These are phyloP conservation scores for Phenacoccus solenopsis DNA, from an alignment of 1,140 invertebrate genomes.

Conservation along the genomic window DNA sequence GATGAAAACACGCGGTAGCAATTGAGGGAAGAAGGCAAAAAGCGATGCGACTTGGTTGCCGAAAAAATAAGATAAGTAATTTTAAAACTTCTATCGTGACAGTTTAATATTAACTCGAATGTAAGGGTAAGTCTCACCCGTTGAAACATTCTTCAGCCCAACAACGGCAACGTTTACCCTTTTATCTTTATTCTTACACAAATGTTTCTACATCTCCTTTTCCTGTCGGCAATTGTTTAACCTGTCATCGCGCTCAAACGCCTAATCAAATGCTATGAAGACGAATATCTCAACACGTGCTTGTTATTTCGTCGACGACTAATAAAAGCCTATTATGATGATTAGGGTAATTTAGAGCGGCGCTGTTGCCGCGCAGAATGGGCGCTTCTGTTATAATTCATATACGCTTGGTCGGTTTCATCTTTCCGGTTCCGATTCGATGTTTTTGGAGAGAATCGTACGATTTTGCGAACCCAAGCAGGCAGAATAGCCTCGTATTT, in stretches of 20 bases:
- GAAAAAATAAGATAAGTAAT: not conserved
- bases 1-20: no score
- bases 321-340: not conserved
- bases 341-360: not conserved
- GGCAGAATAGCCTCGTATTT: no score
- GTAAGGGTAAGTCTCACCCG: not conserved
- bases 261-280: not conserved
- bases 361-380: not conserved
- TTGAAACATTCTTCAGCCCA: not conserved
- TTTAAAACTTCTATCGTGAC: not conserved
- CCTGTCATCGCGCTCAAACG: not conserved
- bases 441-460: no score
- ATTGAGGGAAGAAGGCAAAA: no score
- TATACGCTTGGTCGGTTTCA: not conserved
- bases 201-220: not conserved
- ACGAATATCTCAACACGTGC: not conserved
- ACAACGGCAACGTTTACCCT: not conserved
- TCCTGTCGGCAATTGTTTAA: not conserved
- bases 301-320: not conserved
- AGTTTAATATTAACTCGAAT: not conserved
- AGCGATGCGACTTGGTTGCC: not conserved
- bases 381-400: not conserved
- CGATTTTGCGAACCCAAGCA: no score
- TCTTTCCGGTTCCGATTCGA: not conserved
- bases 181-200: not conserved